Conservation (phyloP, 2,888 invertebrate species). For the Carabus problematicus region DNA sequence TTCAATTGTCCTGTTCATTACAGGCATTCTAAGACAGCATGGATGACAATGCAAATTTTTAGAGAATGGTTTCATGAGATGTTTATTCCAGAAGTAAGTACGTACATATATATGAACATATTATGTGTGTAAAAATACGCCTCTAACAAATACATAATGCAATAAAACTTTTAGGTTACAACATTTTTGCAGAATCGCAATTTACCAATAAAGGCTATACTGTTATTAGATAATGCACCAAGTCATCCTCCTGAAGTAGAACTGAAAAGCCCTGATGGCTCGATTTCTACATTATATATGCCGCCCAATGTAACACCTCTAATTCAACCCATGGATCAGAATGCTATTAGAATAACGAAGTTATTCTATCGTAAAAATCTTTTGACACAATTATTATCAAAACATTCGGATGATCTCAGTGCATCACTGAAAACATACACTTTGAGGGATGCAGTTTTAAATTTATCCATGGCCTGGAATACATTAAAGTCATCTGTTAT, state of each 20-base stretch:
- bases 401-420: conserved; percentile 7
- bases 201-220: conserved; percentile 48
- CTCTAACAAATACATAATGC: conserved; percentile 8
- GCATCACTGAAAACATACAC: conserved; percentile 8
- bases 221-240: conserved; percentile 49
- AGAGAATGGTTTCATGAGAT: too few relatives aligned
- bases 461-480: conserved; percentile 7
- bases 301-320: conserved; percentile 49
- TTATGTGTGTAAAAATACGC: conserved; percentile 5
- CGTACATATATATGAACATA: too few relatives aligned
- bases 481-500: conserved; percentile 19
- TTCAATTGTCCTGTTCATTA: conserved; percentile 18
- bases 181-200: conserved; percentile 49
- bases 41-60: too few relatives aligned
- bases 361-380: conserved; percentile 21
- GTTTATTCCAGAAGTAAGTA: conserved; percentile 17
- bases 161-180: conserved; percentile 46
- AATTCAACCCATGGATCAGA: conserved; percentile 51
- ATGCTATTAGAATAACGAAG: too few relatives aligned
- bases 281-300: conserved; percentile 44
- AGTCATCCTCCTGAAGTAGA: conserved; percentile 44
- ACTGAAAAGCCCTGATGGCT: conserved; percentile 44
- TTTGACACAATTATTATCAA: conserved; percentile 15
- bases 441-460: conserved; percentile 16
- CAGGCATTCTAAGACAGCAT: too few relatives aligned